Evolutionary conservation across 2,797 vertebrate genomes (phyloP).

Genomic region (Odontamblyopus rebecca): DNA sequence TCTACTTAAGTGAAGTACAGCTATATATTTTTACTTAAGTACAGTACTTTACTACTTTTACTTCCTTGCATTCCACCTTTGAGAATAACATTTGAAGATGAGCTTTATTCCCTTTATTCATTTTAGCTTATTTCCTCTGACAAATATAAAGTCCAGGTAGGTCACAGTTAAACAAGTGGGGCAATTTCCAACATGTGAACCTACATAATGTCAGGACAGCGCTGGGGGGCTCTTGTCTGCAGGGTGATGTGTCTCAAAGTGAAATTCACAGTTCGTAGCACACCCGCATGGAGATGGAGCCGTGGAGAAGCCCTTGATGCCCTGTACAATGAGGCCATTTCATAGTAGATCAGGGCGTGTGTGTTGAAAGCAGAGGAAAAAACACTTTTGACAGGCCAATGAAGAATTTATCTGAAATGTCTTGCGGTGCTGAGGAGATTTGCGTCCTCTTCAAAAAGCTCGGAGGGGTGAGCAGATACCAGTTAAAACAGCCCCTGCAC

Average conservation of each 20-base stretch:
- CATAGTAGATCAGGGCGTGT: constrained; percentile 67
- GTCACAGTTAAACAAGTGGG: constrained; percentile 75
- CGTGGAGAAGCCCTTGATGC: constrained; percentile 65
- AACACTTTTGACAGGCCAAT: constrained; percentile 77
- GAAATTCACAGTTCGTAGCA: constrained; percentile 79
- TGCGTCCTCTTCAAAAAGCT: constrained; percentile 65
- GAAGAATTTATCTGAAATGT: constrained; percentile 81
- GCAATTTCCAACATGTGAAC: constrained; percentile 73
- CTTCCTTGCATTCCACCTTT: not conserved
- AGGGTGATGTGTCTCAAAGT: constrained; percentile 72
- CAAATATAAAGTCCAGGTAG: constrained; percentile 65
- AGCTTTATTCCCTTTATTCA: constrained; percentile 66
- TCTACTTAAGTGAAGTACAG: too few relatives aligned
- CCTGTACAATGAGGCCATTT: constrained; percentile 75
- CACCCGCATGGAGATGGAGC: constrained; percentile 59
- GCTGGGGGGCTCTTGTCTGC: constrained; percentile 68
- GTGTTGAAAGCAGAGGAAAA: constrained; percentile 73
- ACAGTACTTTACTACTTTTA: too few relatives aligned
- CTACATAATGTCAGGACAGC: constrained; percentile 68
- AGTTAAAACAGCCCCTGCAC: constrained; percentile 39
- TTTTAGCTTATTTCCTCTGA: constrained; percentile 54
- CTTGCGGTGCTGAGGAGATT: constrained; percentile 73
- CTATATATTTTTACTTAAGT: too few relatives aligned
- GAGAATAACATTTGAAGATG: constrained; percentile 34
- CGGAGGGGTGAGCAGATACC: constrained; percentile 30